These are phyloP conservation scores for Troilus luridus DNA, from an alignment of 2,888 invertebrate species.

Conservation along the genomic window DNA sequence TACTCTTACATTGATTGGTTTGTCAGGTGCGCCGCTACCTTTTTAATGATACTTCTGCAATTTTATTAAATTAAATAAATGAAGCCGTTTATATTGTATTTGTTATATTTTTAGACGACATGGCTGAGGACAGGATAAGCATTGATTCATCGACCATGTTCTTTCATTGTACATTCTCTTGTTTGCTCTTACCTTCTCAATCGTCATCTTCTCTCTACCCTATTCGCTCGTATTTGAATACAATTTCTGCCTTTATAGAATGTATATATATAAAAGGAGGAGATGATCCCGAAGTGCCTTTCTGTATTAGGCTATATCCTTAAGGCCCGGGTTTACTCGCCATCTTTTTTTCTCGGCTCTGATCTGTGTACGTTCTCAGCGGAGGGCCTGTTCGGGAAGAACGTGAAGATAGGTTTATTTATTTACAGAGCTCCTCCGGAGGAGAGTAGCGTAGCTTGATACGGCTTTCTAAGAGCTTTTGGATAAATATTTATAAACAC, in stretches of 20 bases:
- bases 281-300: neutral
- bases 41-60: too few relatives aligned
- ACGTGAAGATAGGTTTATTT: slow-evolving; percentile 46
- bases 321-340: neutral
- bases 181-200: neutral
- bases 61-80: too few relatives aligned
- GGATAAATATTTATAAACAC: slow-evolving; percentile 56
- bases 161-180: neutral
- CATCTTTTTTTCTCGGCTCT: neutral
- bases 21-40: too few relatives aligned
- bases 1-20: too few relatives aligned
- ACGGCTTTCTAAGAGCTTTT: slow-evolving; percentile 37
- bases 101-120: neutral
- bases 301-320: slow-evolving; percentile 9
- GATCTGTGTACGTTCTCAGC: slow-evolving; percentile 30
- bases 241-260: neutral
- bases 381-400: slow-evolving; percentile 1
- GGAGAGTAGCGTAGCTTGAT: slow-evolving; percentile 31
- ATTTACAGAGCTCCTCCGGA: slow-evolving; percentile 12
- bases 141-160: neutral
- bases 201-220: neutral
- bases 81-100: too few relatives aligned
- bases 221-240: neutral
- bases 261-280: neutral
- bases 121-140: neutral